Conservation (phyloP, 2,113 vertebrate genomes). For the Calidris pygmaea region DNA sequence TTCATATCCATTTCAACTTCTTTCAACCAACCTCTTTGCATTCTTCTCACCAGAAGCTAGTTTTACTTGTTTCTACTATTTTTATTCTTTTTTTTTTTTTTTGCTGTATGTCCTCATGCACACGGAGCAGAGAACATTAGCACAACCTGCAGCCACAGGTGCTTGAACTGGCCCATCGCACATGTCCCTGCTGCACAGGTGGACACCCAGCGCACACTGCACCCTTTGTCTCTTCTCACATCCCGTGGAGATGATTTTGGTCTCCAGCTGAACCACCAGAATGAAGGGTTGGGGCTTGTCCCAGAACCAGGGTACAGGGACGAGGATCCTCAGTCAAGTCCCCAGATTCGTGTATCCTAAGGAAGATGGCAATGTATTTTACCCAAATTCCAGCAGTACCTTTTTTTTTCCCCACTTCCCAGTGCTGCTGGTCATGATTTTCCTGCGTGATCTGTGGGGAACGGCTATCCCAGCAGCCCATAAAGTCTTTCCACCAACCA, state of each 20-base stretch:
- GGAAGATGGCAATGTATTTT: not conserved
- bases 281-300: not conserved
- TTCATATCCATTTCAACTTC: not conserved
- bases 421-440: not conserved
- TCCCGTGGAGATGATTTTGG: not conserved
- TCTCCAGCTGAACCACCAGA: not conserved
- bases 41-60: not conserved
- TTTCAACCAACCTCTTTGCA: not conserved
- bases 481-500: not conserved
- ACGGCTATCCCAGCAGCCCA: not conserved
- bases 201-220: not conserved
- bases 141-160: not conserved
- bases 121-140: rapidly evolving
- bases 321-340: not conserved
- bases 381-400: not conserved
- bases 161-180: not conserved
- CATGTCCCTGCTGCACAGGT: not conserved
- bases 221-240: not conserved
- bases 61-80: not conserved
- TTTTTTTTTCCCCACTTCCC: not conserved
- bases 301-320: not conserved
- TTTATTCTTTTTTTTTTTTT: not conserved
- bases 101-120: not conserved
- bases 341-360: not conserved
- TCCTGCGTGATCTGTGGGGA: not conserved